Evolutionary conservation across 2,113 vertebrate genomes (phyloP), one percentile per base, ranked within the genome.

Genomic region (Podarcis cretensis): DNA sequence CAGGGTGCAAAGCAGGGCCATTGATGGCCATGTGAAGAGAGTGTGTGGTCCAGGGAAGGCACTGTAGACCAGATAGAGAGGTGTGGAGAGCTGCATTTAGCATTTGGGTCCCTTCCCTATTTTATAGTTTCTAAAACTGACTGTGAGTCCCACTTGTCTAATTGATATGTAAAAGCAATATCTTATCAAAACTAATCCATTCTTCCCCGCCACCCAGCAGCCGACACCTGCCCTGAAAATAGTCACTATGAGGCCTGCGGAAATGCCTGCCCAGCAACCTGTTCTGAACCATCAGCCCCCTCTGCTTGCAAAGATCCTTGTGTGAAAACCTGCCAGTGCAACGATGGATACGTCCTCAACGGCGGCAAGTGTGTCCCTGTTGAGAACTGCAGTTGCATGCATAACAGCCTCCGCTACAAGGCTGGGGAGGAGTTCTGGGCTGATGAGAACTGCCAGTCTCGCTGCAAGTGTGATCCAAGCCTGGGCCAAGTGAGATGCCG

Each of bases 401-500:
- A 93, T 21, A 76, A 94, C 1, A 89, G 89, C 6, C 25, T 74
- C 18, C 89, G 81, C n/a, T 89, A 90, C 59, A 76, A 88, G 65
- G 35, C 92, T 1, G 94, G 93, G 23, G 81, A 92, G 43, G 91
- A 94, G 30, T 95, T 97, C 86, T 97, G 96, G 96, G 91, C 66
- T 8, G 94, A 93, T 57, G 71, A 92, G 0, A 85, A 30, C 14
- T 97, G 96, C 89, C 91, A 30, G 18, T 73, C 91, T 14, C 82
- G 35, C 1, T 96, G 93, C 79, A 93, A 87, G 3, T 97, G 96
- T 43, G 87, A 90, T 8, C 48, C 92, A 25, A 75, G 1, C 4
- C 87, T 75, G 3, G 74, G 92, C 6, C 32, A 48, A 30, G 81
- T 95, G 35, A 75, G 5, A 4, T 92, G 91, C 35, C 18, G 40